These are phyloP conservation scores for Lasioglossum calceatum DNA, from an alignment of 2,888 invertebrate species.

Conservation along the genomic window DNA sequence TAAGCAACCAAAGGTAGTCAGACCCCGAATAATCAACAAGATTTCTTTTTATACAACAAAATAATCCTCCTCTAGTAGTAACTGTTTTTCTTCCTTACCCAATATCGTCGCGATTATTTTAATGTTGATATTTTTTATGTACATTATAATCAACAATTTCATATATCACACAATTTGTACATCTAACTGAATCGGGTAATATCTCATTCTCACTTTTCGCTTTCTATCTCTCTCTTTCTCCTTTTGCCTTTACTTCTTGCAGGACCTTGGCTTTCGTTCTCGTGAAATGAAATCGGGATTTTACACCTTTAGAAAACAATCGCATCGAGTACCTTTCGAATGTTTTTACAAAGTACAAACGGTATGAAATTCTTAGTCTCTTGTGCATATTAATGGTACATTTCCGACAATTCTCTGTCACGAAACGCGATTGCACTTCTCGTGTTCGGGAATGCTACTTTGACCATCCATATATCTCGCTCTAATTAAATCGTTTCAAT, in stretches of 20 bases:
- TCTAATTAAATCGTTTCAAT: conserved; percentile 59
- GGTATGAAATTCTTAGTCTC: conserved; percentile 76
- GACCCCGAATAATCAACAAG: conserved; percentile 78
- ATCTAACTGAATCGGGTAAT: conserved; percentile 74
- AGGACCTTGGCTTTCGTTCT: conserved; percentile 41
- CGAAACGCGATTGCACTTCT: conserved; percentile 71
- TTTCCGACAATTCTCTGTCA: conserved; percentile 45
- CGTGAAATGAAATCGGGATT: conserved; percentile 42
- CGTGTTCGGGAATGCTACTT: conserved; percentile 76
- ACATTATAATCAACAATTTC: conserved; percentile 77
- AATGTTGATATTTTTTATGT: conserved; percentile 71
- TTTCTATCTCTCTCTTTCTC: conserved; percentile 19
- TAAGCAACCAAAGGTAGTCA: conserved; percentile 77
- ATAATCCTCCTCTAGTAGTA: conserved; percentile 76
- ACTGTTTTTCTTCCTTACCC: conserved; percentile 63
- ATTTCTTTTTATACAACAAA: conserved; percentile 80
- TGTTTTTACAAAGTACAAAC: conserved; percentile 77
- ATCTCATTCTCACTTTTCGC: not conserved
- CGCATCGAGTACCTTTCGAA: conserved; percentile 54
- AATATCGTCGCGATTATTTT: conserved; percentile 66
- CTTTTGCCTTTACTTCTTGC: conserved; percentile 13
- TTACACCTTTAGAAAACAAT: conserved; percentile 57
- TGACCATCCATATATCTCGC: conserved; percentile 46
- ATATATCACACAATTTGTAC: conserved; percentile 83
- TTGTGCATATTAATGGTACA: conserved; percentile 70